Percentiles rank a stretch among this genome's conserved stretches.
These are phyloP conservation scores for Cochlearius cochlearius DNA, from an alignment of 2,113 vertebrate species.

Conservation along the genomic window DNA sequence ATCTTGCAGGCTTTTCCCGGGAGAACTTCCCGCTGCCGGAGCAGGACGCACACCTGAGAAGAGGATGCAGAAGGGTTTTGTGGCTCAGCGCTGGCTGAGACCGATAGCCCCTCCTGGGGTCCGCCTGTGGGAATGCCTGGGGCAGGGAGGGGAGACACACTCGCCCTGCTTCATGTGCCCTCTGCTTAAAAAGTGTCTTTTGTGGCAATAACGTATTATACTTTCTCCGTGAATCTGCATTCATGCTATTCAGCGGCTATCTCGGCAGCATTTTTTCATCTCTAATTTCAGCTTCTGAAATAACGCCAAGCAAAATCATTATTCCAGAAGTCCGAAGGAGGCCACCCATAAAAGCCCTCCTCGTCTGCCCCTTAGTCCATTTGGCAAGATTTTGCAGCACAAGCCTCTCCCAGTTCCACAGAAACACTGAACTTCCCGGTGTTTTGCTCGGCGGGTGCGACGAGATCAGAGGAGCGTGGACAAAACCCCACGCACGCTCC, in stretches of 20 bases:
- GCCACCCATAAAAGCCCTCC: neutral
- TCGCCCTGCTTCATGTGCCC: neutral
- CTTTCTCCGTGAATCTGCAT: neutral
- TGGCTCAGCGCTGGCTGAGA: neutral
- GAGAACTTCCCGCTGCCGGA: neutral
- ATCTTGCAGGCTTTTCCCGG: neutral
- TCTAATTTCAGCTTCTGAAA: neutral
- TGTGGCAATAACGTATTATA: neutral
- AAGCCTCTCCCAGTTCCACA: neutral
- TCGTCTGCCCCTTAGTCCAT: neutral
- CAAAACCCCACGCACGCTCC: fast-evolving
- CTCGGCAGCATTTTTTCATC: neutral
- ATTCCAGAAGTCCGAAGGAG: neutral
- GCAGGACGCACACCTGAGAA: neutral
- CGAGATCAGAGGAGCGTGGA: neutral
- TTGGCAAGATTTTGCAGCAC: neutral
- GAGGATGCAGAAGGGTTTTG: neutral
- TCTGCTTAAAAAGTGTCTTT: neutral
- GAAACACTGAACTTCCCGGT: neutral
- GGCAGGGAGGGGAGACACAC: fast-evolving
- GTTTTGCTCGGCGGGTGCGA: fast-evolving
- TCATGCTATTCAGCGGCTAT: neutral
- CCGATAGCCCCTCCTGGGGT: neutral
- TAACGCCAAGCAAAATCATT: neutral
- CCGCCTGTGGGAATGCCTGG: neutral